A percentile compares a stretch with the other conserved stretches of the same genome.
These are phyloP conservation scores for Geotrypetes seraphini DNA, from an alignment of 2,797 vertebrate genomes.

Conservation along the genomic window DNA sequence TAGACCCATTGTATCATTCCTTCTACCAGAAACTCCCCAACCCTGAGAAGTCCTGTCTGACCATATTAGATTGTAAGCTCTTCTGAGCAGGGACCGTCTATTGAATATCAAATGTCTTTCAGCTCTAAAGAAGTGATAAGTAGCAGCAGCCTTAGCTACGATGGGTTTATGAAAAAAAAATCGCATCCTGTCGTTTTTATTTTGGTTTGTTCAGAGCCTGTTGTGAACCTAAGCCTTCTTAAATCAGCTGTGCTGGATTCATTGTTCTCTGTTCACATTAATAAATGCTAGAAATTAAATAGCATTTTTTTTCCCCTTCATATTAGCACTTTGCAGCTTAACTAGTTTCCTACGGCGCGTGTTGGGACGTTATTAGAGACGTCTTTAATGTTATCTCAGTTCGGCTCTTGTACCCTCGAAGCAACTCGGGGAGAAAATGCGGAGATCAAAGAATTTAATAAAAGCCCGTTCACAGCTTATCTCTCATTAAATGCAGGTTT, in stretches of 20 bases:
- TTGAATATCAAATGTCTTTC: too few species aligned
- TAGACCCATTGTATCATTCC: too few species aligned
- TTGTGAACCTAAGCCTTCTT: neutral
- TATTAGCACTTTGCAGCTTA: neutral
- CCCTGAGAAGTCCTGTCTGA: too few species aligned
- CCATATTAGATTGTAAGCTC: too few species aligned
- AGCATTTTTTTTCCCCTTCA: slow-evolving; percentile 18
- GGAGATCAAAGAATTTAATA: slow-evolving; percentile 43
- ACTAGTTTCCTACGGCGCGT: slow-evolving; percentile 15
- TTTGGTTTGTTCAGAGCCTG: neutral
- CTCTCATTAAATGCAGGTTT: slow-evolving; percentile 40
- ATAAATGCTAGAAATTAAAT: slow-evolving; percentile 1
- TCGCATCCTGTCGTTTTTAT: slow-evolving; percentile 17
- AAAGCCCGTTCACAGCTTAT: slow-evolving; percentile 21
- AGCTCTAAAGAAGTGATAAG: too few species aligned
- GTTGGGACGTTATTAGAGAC: slow-evolving; percentile 25
- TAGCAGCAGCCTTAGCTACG: too few species aligned
- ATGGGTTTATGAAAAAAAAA: slow-evolving; percentile 1
- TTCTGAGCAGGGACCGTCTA: too few species aligned
- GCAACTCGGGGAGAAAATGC: slow-evolving; percentile 22
- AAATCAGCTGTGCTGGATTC: neutral
- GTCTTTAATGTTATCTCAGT: slow-evolving; percentile 33
- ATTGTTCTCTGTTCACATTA: neutral
- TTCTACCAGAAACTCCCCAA: too few species aligned
- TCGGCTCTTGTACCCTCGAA: slow-evolving; percentile 23